Evolutionary conservation across 2,888 invertebrate genomes (phyloP).

Genomic region (Calameuta pallipes): DNA sequence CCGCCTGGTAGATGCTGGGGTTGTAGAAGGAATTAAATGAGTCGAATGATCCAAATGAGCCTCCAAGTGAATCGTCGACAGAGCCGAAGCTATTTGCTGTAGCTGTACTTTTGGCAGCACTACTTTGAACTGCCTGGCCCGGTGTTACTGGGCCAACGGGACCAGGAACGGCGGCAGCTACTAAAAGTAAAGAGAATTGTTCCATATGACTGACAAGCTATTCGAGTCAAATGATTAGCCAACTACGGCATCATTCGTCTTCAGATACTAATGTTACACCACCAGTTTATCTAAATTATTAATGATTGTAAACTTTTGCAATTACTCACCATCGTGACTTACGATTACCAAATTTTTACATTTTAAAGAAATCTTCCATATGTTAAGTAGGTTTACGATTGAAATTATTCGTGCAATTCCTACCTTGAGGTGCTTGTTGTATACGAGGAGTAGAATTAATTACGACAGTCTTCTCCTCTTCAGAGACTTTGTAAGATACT

Average conservation of each 20-base stretch:
- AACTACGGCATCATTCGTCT: not conserved
- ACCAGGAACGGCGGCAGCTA: not conserved
- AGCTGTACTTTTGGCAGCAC: not conserved
- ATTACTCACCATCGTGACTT: not conserved
- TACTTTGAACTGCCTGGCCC: not conserved
- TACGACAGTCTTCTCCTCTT: no score
- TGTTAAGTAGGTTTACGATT: no score
- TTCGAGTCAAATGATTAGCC: not conserved
- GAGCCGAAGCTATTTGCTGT: not conserved
- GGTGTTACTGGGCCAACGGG: no score
- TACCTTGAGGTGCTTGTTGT: no score
- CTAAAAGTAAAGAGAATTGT: not conserved
- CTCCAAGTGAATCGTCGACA: not conserved
- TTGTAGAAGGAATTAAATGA: not conserved
- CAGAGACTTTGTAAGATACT: no score
- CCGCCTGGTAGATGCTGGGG: not conserved
- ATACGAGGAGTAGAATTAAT: no score
- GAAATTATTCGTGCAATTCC: no score
- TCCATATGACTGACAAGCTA: not conserved
- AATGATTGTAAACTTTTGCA: not conserved
- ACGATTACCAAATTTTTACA: not conserved
- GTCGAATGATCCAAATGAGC: not conserved
- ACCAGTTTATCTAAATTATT: not conserved
- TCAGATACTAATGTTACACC: not conserved
- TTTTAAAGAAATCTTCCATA: not conserved